These are phyloP conservation scores for Leptopilina clavipes DNA, from an alignment of 1,140 invertebrate genomes.

Conservation along the genomic window DNA sequence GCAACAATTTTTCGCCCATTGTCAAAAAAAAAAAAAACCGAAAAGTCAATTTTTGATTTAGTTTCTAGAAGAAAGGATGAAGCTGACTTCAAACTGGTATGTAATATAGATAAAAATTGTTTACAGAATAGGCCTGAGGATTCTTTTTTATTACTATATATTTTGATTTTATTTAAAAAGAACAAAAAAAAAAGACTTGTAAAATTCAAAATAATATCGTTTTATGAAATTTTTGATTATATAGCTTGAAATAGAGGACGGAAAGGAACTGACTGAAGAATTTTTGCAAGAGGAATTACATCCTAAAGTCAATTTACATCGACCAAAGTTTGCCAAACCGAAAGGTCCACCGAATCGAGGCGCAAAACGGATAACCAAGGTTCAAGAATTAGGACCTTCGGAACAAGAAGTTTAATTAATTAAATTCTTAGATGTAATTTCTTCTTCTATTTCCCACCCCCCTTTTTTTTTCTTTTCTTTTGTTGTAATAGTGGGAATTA, in stretches of 20 bases:
- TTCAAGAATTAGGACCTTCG: slow-evolving; percentile 72
- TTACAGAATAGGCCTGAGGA: slow-evolving; percentile 71
- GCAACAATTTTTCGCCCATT: slow-evolving; percentile 34
- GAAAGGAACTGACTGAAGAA: slow-evolving; percentile 90
- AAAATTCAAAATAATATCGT: slow-evolving; percentile 46
- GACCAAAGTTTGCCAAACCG: slow-evolving; percentile 95
- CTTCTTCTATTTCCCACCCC: slow-evolving; percentile 25
- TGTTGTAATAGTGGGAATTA: slow-evolving; percentile 5
- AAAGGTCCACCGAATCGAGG: slow-evolving; percentile 95
- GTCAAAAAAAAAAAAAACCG: slow-evolving; percentile 13
- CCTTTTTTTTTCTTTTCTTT: slow-evolving; percentile 25
- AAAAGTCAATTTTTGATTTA: not conserved
- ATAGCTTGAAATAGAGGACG: slow-evolving; percentile 94
- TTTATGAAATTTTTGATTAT: slow-evolving; percentile 62
- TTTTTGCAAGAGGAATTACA: slow-evolving; percentile 95
- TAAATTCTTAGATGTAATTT: slow-evolving; percentile 3
- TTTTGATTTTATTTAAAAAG: slow-evolving; percentile 37
- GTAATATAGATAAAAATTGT: slow-evolving; percentile 59
- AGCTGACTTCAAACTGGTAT: slow-evolving; percentile 56
- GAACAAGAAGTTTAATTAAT: slow-evolving; percentile 53
- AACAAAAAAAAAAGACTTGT: slow-evolving; percentile 31
- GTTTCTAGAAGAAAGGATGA: slow-evolving; percentile 30
- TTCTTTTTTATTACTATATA: slow-evolving; percentile 25
- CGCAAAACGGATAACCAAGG: slow-evolving; percentile 90
- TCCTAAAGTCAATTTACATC: slow-evolving; percentile 92